Conservation (phyloP, 2,888 invertebrate genomes). For the Agrotis exclamationis region DNA sequence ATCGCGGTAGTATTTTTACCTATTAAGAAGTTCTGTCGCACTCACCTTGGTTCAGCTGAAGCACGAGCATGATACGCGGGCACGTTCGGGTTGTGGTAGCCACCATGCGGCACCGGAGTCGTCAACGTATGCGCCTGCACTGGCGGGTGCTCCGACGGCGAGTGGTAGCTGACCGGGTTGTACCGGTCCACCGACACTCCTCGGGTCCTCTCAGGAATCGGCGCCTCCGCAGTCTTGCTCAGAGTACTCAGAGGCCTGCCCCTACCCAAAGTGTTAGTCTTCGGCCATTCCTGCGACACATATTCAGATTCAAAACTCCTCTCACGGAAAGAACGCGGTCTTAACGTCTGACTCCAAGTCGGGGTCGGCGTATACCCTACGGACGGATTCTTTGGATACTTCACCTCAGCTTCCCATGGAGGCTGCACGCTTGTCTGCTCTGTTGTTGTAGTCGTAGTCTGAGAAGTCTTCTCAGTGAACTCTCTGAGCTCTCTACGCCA, state of each 20-base stretch:
- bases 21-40: not conserved
- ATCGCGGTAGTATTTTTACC: too few species aligned
- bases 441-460: slow-evolving; percentile 77
- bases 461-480: slow-evolving; percentile 86
- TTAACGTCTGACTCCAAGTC: slow-evolving; percentile 88
- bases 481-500: slow-evolving; percentile 89
- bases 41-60: slow-evolving; percentile 88
- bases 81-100: slow-evolving; percentile 86
- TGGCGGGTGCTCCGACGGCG: slow-evolving; percentile 85
- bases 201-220: slow-evolving; percentile 80
- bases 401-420: slow-evolving; percentile 85
- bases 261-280: slow-evolving; percentile 84
- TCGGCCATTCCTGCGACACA: slow-evolving; percentile 85
- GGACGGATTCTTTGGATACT: slow-evolving; percentile 77
- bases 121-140: slow-evolving; percentile 88
- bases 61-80: slow-evolving; percentile 88
- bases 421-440: slow-evolving; percentile 80
- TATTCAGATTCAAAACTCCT: slow-evolving; percentile 87
- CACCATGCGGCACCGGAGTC: slow-evolving; percentile 80
- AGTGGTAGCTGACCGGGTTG: slow-evolving; percentile 84
- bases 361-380: slow-evolving; percentile 81
- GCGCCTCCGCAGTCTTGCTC: slow-evolving; percentile 72
- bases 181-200: slow-evolving; percentile 89
- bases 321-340: slow-evolving; percentile 86
- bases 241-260: slow-evolving; percentile 85